Conservation (phyloP, 2,888 invertebrate genomes). For the Laothoe populi region DNA sequence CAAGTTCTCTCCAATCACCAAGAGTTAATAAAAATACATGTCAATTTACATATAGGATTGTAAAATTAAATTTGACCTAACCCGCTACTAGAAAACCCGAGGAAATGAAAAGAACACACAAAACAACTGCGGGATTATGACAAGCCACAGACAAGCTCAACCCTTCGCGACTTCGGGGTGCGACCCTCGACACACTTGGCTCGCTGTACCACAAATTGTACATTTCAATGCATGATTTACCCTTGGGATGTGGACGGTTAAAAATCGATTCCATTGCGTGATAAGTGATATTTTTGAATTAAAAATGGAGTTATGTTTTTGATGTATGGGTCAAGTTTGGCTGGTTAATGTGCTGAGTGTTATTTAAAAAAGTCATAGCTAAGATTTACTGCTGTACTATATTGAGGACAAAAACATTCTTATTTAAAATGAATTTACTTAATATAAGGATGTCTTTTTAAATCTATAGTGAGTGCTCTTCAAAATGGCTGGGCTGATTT, state of each 20-base stretch:
- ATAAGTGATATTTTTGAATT: constrained; percentile 15
- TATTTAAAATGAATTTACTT: too few relatives aligned
- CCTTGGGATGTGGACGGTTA: constrained; percentile 11
- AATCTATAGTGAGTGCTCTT: too few relatives aligned
- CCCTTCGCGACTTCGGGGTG: constrained; percentile 12
- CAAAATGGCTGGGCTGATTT: too few relatives aligned
- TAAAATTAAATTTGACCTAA: not conserved
- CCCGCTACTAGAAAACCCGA: not conserved
- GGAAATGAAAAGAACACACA: constrained; percentile 14
- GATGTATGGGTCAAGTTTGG: not conserved
- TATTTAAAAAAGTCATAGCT: too few relatives aligned
- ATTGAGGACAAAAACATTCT: too few relatives aligned
- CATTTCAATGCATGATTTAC: constrained; percentile 25
- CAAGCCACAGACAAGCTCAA: not conserved
- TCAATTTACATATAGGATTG: not conserved
- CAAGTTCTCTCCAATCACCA: too few relatives aligned
- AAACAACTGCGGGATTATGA: constrained; percentile 6
- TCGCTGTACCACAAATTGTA: constrained; percentile 18
- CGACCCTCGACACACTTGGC: constrained; percentile 7
- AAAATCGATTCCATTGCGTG: constrained; percentile 2
- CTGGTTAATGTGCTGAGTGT: not conserved
- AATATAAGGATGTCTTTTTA: too few relatives aligned
- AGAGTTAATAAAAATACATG: not conserved
- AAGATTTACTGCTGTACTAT: too few relatives aligned
- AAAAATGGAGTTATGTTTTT: not conserved